Evolutionary conservation across 2,888 invertebrate species (phyloP).

Genomic region (Lepetodrilus schrolli): DNA sequence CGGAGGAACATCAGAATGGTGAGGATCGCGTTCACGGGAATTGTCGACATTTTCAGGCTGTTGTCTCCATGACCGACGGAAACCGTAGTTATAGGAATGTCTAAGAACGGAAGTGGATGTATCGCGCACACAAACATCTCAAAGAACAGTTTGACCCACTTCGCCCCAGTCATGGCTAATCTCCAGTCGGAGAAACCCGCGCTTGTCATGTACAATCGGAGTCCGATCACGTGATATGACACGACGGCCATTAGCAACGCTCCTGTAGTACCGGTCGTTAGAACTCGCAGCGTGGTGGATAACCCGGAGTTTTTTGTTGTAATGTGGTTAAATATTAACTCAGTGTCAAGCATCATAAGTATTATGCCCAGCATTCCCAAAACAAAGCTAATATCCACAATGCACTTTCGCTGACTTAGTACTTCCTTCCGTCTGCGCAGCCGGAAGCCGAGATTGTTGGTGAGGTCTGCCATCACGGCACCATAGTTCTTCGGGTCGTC

Average conservation of each 20-base stretch:
- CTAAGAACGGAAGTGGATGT: constrained; percentile 61
- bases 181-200: constrained; percentile 61
- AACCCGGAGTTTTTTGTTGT: constrained; percentile 43
- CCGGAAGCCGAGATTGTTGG: constrained; percentile 55
- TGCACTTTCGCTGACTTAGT: constrained; percentile 54
- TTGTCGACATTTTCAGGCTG: constrained; percentile 42
- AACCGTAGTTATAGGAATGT: constrained; percentile 45
- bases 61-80: constrained; percentile 49
- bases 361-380: constrained; percentile 55
- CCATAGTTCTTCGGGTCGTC: constrained; percentile 11
- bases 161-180: constrained; percentile 54
- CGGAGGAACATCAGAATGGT: constrained; percentile 64
- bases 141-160: constrained; percentile 50
- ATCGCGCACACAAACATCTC: constrained; percentile 59
- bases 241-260: constrained; percentile 53
- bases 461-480: constrained; percentile 38
- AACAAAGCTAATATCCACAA: constrained; percentile 59
- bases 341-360: constrained; percentile 59
- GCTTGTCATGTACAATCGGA: constrained; percentile 56
- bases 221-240: constrained; percentile 58
- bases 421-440: constrained; percentile 60
- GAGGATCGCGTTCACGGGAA: constrained; percentile 61
- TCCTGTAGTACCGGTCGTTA: constrained; percentile 58
- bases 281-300: constrained; percentile 55
- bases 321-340: constrained; percentile 52